Evolutionary conservation across 2,888 invertebrate genomes (phyloP).

Genomic region (Brenthis ino): DNA sequence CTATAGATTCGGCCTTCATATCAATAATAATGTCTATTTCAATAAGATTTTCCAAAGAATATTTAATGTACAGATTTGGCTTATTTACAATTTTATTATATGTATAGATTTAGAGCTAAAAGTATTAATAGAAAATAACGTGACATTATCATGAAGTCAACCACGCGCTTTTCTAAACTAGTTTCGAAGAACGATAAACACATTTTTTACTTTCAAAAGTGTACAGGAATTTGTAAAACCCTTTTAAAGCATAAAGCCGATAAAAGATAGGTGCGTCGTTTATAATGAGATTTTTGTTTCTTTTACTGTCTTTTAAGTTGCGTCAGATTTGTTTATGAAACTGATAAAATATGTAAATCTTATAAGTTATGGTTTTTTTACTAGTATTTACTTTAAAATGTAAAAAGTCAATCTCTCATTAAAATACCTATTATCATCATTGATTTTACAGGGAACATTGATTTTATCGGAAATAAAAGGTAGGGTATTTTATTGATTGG

Average conservation of each 20-base stretch:
- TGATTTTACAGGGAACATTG: too few relatives aligned
- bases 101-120: background rate
- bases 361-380: background rate
- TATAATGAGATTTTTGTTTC: slow-evolving; percentile 15
- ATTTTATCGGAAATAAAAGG: too few relatives aligned
- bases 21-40: too few relatives aligned
- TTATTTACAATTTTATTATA: too few relatives aligned
- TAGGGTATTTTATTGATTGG: too few relatives aligned
- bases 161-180: slow-evolving; percentile 21
- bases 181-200: slow-evolving; percentile 32
- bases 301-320: background rate
- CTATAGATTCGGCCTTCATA: too few relatives aligned
- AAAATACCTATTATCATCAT: too few relatives aligned
- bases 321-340: slow-evolving; percentile 5
- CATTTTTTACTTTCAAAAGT: slow-evolving; percentile 26
- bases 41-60: too few relatives aligned
- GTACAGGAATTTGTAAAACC: slow-evolving; percentile 23
- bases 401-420: too few relatives aligned
- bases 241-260: slow-evolving; percentile 34
- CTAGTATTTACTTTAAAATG: too few relatives aligned
- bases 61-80: too few relatives aligned
- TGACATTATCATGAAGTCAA: slow-evolving; percentile 10
- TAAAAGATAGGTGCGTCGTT: slow-evolving; percentile 26
- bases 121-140: slow-evolving; percentile 1
- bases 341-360: background rate